phyloP scores from a whole-genome alignment of 2,797 vertebrate genomes.

The Acrossocheilus wenchowensis region DNA sequence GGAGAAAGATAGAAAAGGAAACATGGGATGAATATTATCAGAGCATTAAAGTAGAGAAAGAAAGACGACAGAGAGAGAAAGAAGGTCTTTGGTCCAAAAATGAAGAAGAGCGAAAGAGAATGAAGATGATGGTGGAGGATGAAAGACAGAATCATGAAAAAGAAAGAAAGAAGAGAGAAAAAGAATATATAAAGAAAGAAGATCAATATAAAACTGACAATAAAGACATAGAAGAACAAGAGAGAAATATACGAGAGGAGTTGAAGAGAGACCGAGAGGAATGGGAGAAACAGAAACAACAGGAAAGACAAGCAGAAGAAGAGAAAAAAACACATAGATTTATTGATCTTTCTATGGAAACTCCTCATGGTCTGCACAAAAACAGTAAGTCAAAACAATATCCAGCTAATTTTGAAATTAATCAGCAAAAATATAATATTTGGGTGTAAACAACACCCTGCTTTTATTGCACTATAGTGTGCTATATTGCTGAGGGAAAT shows the following conservation, averaged over 20 bases:
- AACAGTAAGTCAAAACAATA: too few species aligned
- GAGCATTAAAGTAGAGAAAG: fast-evolving
- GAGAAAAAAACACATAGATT: too few species aligned
- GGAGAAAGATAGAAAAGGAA: background rate
- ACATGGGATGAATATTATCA: background rate
- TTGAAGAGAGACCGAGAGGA: background rate
- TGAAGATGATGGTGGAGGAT: background rate
- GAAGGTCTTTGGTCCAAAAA: background rate
- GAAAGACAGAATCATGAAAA: too few species aligned
- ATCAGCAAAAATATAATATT: too few species aligned
- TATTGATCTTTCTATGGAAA: too few species aligned
- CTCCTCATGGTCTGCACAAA: too few species aligned
- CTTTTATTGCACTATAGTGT: too few species aligned
- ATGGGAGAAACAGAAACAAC: background rate
- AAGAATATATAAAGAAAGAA: background rate
- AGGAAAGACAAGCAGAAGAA: background rate
- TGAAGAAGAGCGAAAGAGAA: background rate
- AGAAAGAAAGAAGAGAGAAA: background rate
- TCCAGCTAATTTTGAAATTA: too few species aligned
- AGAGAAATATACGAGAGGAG: background rate
- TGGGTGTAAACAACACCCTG: too few species aligned
- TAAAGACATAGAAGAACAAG: fast-evolving
- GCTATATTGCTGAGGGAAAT: too few species aligned
- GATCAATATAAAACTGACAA: too few species aligned
- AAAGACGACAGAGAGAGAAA: background rate